phyloP scores from a whole-genome alignment of 1,140 invertebrate genomes.

The Teleopsis dalmanni region DNA sequence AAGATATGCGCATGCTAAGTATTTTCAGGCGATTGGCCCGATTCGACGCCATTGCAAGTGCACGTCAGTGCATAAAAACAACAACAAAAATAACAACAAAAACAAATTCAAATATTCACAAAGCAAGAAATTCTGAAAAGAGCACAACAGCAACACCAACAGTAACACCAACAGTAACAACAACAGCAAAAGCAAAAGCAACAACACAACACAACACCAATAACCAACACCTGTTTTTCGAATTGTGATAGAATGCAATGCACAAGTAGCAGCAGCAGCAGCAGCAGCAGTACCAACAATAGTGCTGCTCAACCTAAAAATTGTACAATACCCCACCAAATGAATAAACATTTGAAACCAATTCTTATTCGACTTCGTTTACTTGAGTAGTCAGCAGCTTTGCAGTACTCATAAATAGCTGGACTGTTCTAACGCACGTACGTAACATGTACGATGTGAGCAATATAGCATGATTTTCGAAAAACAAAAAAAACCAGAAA shows the following conservation, averaged over 20 bases:
- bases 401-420: too few species aligned
- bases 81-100: conserved; percentile 7
- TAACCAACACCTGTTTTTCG: too few species aligned
- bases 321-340: too few species aligned
- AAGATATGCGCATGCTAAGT: conserved; percentile 35
- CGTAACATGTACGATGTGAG: neutral
- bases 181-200: neutral
- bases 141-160: neutral
- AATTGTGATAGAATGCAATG: too few species aligned
- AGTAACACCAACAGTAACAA: neutral
- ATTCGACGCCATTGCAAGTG: conserved; percentile 37
- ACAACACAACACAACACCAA: neutral
- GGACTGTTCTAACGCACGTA: neutral
- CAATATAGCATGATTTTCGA: conserved; percentile 11
- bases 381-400: too few species aligned
- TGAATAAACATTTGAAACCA: too few species aligned
- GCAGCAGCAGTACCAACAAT: too few species aligned
- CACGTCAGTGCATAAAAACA: neutral
- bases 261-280: too few species aligned
- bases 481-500: neutral
- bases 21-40: conserved; percentile 37
- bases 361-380: too few species aligned
- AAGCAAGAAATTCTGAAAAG: too few species aligned
- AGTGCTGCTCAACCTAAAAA: too few species aligned
- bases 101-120: conserved; percentile 17